These are phyloP conservation scores for Rhynchophorus ferrugineus DNA, from an alignment of 1,140 invertebrate genomes.

Conservation along the genomic window DNA sequence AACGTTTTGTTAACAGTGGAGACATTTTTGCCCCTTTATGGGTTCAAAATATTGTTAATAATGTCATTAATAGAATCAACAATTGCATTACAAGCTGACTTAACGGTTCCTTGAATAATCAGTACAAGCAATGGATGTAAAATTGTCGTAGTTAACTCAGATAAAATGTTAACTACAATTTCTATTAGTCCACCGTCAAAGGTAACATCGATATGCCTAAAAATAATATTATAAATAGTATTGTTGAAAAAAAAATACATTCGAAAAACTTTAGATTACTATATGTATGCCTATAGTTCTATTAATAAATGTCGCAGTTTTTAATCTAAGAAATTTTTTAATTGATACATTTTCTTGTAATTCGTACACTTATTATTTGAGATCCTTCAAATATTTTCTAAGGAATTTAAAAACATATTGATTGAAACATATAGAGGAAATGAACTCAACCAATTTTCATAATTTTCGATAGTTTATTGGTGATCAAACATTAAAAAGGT, in stretches of 20 bases:
- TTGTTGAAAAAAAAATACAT: slow-evolving; percentile 39
- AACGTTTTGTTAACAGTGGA: too few species aligned
- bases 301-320: slow-evolving; percentile 42
- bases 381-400: too few species aligned
- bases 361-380: too few species aligned
- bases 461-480: too few species aligned
- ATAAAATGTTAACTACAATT: slow-evolving; percentile 43
- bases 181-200: slow-evolving; percentile 43
- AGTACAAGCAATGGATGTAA: slow-evolving; percentile 42
- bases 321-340: slow-evolving; percentile 34
- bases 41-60: slow-evolving; percentile 16
- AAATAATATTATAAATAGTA: slow-evolving; percentile 37
- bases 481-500: too few species aligned
- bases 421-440: too few species aligned
- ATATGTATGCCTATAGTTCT: too few species aligned
- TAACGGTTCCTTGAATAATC: slow-evolving; percentile 11
- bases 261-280: slow-evolving; percentile 38
- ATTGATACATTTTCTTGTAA: too few species aligned
- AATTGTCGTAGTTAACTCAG: slow-evolving; percentile 38
- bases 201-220: slow-evolving; percentile 35
- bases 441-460: too few species aligned
- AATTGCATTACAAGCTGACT: slow-evolving; percentile 1
- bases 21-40: too few species aligned
- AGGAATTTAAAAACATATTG: too few species aligned
- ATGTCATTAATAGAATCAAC: slow-evolving; percentile 13